Percentiles rank a stretch among this genome's conserved stretches.
phyloP scores from a whole-genome alignment of 2,888 invertebrate genomes.

The Asteroscopus sphinx region DNA sequence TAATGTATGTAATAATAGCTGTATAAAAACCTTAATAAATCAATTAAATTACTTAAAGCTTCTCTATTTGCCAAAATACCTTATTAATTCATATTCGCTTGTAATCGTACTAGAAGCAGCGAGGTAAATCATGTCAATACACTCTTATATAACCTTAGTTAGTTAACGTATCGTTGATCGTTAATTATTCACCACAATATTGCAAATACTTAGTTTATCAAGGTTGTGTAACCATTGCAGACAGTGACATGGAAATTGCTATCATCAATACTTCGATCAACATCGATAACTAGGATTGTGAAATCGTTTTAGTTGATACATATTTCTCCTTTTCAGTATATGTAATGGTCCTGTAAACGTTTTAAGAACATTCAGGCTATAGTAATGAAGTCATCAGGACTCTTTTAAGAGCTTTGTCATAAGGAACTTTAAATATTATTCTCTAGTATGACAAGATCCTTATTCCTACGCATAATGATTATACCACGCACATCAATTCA shows the following conservation, averaged over 20 bases:
- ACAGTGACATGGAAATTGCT: conserved; percentile 35
- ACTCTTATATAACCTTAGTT: conserved; percentile 38
- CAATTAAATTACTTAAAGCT: conserved; percentile 27
- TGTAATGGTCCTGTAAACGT: conserved; percentile 9
- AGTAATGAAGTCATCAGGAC: neutral
- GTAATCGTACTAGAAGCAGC: conserved; percentile 34
- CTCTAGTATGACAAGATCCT: neutral
- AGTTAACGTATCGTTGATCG: conserved; percentile 28
- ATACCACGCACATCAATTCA: conserved; percentile 9
- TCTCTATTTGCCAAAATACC: conserved; percentile 12
- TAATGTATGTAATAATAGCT: conserved; percentile 1
- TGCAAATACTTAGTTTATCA: conserved; percentile 42
- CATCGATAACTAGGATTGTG: conserved; percentile 26
- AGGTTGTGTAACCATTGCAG: conserved; percentile 41
- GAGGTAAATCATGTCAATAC: conserved; percentile 45
- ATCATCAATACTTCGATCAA: conserved; percentile 44
- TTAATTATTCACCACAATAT: conserved; percentile 46
- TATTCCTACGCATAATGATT: conserved; percentile 2
- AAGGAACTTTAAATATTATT: conserved; percentile 1
- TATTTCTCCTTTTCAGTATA: conserved; percentile 11
- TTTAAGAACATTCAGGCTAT: neutral
- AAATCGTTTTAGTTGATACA: conserved; percentile 14
- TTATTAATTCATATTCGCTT: conserved; percentile 33
- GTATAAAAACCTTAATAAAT: conserved; percentile 11
- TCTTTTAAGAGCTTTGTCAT: conserved; percentile 1